Evolutionary conservation across 1,140 invertebrate species (phyloP).

Genomic region (Kradibia gibbosae): DNA sequence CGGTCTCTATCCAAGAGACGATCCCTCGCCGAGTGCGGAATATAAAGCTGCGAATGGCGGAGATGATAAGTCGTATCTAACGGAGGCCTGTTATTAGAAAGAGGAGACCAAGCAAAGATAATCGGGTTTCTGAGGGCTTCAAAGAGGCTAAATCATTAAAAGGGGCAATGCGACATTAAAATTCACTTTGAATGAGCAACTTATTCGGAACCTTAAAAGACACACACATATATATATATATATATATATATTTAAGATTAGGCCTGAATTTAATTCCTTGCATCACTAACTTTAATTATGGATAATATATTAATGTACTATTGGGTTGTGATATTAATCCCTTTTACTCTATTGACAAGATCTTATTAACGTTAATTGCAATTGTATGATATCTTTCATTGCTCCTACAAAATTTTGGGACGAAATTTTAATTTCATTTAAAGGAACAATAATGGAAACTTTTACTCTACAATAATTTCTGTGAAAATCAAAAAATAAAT

Average conservation of each 20-base stretch:
- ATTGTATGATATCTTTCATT: too few relatives aligned
- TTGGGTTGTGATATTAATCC: background rate
- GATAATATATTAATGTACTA: background rate
- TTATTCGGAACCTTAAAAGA: background rate
- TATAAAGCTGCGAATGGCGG: background rate
- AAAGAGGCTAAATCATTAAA: background rate
- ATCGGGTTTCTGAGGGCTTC: background rate
- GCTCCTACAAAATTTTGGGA: too few relatives aligned
- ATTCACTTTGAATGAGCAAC: background rate
- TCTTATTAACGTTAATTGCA: too few relatives aligned
- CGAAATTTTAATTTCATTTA: too few relatives aligned
- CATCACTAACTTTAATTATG: background rate
- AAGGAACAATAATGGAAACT: too few relatives aligned
- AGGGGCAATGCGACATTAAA: background rate
- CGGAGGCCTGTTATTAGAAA: slow-evolving; percentile 11
- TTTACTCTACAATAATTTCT: too few relatives aligned
- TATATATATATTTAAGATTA: too few relatives aligned
- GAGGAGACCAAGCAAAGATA: background rate
- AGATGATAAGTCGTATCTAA: background rate
- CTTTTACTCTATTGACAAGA: background rate
- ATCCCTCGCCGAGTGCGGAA: background rate
- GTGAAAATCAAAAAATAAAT: too few relatives aligned
- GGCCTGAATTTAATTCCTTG: background rate
- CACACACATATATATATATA: too few relatives aligned
- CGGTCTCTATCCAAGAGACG: background rate